A percentile compares a stretch with the other conserved stretches of the same genome.
Evolutionary conservation across 92 coral and sea anemone genomes (phyloP).

Genomic region (Porites cylindrica): DNA sequence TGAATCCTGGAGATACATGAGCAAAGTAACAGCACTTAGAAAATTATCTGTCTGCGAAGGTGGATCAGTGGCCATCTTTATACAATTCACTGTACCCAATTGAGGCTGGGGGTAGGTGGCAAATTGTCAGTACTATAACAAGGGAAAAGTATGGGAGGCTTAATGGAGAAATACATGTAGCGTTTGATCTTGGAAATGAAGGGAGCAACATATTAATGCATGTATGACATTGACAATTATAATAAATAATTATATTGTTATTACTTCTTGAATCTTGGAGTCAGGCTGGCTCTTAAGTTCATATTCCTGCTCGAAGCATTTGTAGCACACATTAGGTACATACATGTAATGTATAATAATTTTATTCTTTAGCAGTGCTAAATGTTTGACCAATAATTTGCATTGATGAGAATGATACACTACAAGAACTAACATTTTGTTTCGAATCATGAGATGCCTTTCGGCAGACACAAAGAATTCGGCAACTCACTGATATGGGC

Average conservation of each 20-base stretch:
- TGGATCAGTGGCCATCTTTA: neutral
- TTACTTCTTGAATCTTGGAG: neutral
- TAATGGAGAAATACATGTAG: neutral
- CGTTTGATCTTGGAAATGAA: conserved; percentile 2
- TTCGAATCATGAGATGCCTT: neutral
- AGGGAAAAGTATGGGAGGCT: no score
- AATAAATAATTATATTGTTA: neutral
- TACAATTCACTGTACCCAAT: neutral
- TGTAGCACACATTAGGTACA: neutral
- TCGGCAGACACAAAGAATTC: no score
- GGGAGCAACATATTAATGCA: neutral
- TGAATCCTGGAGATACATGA: neutral
- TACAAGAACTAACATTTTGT: neutral
- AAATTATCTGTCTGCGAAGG: neutral
- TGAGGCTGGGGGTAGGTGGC: no score
- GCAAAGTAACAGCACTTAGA: neutral
- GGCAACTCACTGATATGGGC: no score
- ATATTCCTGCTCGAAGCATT: neutral
- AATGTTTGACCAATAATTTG: neutral
- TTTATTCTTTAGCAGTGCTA: neutral
- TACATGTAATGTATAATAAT: no score
- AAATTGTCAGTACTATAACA: no score
- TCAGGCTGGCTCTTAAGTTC: conserved; percentile 28
- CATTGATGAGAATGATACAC: neutral
- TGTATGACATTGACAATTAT: neutral